Conservation (phyloP, 1,140 invertebrate genomes). For the Drosophila melanica region DNA sequence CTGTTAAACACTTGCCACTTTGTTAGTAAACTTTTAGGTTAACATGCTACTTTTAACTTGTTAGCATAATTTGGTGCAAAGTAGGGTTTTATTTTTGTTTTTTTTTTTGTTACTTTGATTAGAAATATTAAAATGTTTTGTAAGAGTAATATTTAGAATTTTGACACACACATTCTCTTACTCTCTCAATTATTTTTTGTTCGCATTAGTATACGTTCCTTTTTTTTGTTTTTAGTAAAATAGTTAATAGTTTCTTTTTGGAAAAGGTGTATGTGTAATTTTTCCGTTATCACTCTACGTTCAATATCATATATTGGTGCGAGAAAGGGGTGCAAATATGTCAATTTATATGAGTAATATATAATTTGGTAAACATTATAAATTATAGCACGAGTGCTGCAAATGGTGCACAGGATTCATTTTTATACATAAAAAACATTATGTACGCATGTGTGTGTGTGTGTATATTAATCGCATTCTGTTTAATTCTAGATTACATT, state of each 20-base stretch:
- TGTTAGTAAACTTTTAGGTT: slow-evolving; percentile 53
- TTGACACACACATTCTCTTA: slow-evolving; percentile 56
- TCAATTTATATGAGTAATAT: slow-evolving; percentile 25
- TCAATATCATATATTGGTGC: slow-evolving; percentile 80
- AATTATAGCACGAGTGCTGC: slow-evolving; percentile 34
- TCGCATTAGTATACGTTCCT: slow-evolving; percentile 14
- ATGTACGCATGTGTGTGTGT: slow-evolving; percentile 7
- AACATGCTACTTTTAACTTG: slow-evolving; percentile 67
- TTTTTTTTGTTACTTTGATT: slow-evolving; percentile 27
- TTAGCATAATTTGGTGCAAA: slow-evolving; percentile 53
- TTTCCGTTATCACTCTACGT: slow-evolving; percentile 71
- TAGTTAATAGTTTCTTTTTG: slow-evolving; percentile 39
- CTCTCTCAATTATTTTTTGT: slow-evolving; percentile 42
- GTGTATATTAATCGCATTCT: slow-evolving; percentile 30
- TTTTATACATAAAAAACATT: slow-evolving; percentile 20
- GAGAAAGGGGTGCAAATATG: slow-evolving; percentile 71
- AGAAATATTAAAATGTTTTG: slow-evolving; percentile 60
- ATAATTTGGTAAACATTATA: slow-evolving; percentile 21
- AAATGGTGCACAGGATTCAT: slow-evolving; percentile 22
- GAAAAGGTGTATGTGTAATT: slow-evolving; percentile 22
- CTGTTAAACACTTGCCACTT: slow-evolving; percentile 29
- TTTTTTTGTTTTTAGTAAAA: slow-evolving; percentile 48
- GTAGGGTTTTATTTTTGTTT: slow-evolving; percentile 19
- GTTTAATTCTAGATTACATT: slow-evolving; percentile 48
- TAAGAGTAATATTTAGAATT: slow-evolving; percentile 46